Percentiles rank a stretch among this genome's conserved stretches.
phyloP scores from a whole-genome alignment of 2,888 invertebrate species.

The Uloborus plumipes region DNA sequence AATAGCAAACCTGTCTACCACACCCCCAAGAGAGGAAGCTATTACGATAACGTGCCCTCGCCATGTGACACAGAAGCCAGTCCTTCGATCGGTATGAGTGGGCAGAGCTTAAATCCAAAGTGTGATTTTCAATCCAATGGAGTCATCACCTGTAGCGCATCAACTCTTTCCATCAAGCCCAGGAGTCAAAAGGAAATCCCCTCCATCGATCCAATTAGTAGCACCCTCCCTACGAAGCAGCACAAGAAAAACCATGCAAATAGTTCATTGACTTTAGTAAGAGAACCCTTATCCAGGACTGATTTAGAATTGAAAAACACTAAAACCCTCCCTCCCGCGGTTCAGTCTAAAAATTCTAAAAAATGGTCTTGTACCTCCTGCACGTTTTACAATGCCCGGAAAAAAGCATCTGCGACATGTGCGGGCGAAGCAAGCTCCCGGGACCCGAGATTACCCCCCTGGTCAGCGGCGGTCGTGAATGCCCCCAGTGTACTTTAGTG shows the following conservation, averaged over 20 bases:
- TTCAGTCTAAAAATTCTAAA: conserved; percentile 30
- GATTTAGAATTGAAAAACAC: conserved; percentile 29
- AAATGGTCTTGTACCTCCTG: conserved; percentile 81
- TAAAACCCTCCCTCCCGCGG: conserved; percentile 17
- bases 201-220: conserved; percentile 4
- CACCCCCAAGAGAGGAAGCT: conserved; percentile 61
- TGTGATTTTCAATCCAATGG: conserved; percentile 52
- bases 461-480: conserved; percentile 82
- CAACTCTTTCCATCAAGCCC: conserved; percentile 20
- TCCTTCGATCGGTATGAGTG: conserved; percentile 22
- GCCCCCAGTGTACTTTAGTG: conserved; percentile 82
- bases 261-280: conserved; percentile 5
- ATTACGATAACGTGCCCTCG: conserved; percentile 65
- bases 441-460: conserved; percentile 78
- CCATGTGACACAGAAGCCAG: conserved; percentile 25
- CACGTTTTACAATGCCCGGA: conserved; percentile 78
- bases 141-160: conserved; percentile 2
- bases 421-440: conserved; percentile 77
- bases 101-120: conserved; percentile 54
- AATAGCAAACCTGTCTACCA: conserved; percentile 20
- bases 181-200: conserved; percentile 32
- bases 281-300: background rate
- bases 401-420: conserved; percentile 81
- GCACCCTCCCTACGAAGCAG: conserved; percentile 19
- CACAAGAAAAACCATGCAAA: conserved; percentile 42